phyloP scores from a whole-genome alignment of 53 echinoderm and acorn worm genomes.

The Pentamera pediparva region DNA sequence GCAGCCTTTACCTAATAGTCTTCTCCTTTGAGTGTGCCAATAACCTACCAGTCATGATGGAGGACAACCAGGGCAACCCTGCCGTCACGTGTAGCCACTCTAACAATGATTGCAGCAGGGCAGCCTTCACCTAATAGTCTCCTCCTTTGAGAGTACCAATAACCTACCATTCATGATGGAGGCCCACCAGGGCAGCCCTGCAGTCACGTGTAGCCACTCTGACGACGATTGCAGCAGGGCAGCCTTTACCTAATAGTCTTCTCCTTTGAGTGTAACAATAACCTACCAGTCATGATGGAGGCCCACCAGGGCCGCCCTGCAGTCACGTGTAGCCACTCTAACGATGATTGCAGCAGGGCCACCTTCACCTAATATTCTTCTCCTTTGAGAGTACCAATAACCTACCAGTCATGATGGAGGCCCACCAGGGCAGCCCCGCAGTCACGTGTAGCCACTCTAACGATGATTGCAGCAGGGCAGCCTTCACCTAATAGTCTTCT shows the following conservation, averaged over 20 bases:
- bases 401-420: conserved; percentile 70
- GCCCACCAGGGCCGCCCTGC: conserved; percentile 97
- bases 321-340: conserved; percentile 76
- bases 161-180: conserved; percentile 67
- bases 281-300: conserved; percentile 70
- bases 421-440: conserved; percentile 97
- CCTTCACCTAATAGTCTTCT: too few relatives aligned
- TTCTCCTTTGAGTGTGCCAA: too few relatives aligned
- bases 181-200: conserved; percentile 92
- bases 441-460: conserved; percentile 76
- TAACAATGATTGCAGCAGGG: conserved; percentile 58
- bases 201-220: conserved; percentile 72
- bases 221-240: conserved; percentile 65
- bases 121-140: too few relatives aligned
- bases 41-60: conserved; percentile 75
- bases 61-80: conserved; percentile 94
- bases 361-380: too few relatives aligned
- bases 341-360: conserved; percentile 62
- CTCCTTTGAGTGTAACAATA: too few relatives aligned
- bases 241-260: too few relatives aligned
- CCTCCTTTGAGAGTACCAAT: too few relatives aligned
- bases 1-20: too few relatives aligned
- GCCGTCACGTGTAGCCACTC: conserved; percentile 76
- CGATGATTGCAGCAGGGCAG: conserved; percentile 57
- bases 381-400: too few relatives aligned